These are phyloP conservation scores for Carabus problematicus DNA, from an alignment of 2,888 invertebrate species.

Conservation along the genomic window DNA sequence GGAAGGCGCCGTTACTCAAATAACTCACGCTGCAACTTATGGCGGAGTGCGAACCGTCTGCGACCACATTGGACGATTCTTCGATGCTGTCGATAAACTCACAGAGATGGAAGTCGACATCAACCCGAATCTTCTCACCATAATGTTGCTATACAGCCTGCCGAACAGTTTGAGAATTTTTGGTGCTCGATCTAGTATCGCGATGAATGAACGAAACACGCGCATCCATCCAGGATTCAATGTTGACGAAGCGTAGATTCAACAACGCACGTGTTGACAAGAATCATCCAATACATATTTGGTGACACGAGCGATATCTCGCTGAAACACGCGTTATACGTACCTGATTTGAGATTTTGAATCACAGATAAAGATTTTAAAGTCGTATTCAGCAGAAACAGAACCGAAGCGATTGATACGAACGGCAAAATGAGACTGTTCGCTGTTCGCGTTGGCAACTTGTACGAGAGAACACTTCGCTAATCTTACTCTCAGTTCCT, in stretches of 20 bases:
- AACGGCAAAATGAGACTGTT: not conserved
- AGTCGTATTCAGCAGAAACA: conserved; percentile 33
- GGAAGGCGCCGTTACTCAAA: conserved; percentile 53
- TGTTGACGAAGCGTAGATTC: too few species aligned
- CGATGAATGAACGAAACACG: too few species aligned
- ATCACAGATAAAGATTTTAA: conserved; percentile 21
- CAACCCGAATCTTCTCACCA: conserved; percentile 45
- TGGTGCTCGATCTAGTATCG: not conserved
- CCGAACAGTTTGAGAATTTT: not conserved
- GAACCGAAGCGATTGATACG: conserved; percentile 24
- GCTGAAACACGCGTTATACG: conserved; percentile 31
- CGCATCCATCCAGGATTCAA: too few species aligned
- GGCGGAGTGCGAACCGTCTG: conserved; percentile 48
- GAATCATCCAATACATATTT: too few species aligned
- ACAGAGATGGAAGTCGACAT: conserved; percentile 49
- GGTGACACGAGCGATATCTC: too few species aligned
- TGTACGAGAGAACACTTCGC: not conserved
- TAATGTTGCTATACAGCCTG: conserved; percentile 45
- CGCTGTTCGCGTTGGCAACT: conserved; percentile 3
- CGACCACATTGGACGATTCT: conserved; percentile 51
- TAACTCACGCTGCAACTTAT: conserved; percentile 50
- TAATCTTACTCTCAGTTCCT: too few species aligned
- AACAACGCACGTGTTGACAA: too few species aligned
- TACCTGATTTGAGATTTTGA: conserved; percentile 33
- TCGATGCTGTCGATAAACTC: conserved; percentile 52